A percentile compares a stretch with the other conserved stretches of the same genome.
phyloP scores from a whole-genome alignment of 2,888 invertebrate genomes.

The Melipona bicolor region DNA sequence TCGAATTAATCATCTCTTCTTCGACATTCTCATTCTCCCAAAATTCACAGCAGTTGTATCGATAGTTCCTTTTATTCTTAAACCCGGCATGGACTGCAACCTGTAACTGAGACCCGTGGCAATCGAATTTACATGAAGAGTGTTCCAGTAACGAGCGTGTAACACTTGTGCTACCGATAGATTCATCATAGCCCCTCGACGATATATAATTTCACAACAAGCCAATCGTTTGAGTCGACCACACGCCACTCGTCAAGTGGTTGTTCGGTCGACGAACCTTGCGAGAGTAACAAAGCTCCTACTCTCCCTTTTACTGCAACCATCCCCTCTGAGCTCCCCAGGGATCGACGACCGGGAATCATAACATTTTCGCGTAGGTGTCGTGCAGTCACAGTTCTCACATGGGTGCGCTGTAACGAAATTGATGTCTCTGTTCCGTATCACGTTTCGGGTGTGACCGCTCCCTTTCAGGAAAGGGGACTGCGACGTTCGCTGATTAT shows the following conservation, averaged over 20 bases:
- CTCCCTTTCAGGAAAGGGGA: conserved; percentile 36
- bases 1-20: conserved; percentile 18
- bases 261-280: conserved; percentile 57
- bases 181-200: conserved; percentile 40
- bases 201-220: conserved; percentile 79
- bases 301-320: conserved; percentile 1
- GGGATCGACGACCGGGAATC: conserved; percentile 65
- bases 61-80: neutral
- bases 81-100: conserved; percentile 42
- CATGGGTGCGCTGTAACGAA: conserved; percentile 73
- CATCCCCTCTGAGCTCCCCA: conserved; percentile 41
- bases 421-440: conserved; percentile 78
- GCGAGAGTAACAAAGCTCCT: conserved; percentile 20
- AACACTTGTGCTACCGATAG: conserved; percentile 51
- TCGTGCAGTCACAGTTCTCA: conserved; percentile 74
- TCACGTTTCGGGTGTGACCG: conserved; percentile 67
- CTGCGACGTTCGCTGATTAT: conserved; percentile 54
- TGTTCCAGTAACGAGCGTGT: conserved; percentile 52
- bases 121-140: conserved; percentile 58
- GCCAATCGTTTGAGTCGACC: conserved; percentile 73
- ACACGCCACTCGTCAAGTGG: conserved; percentile 57
- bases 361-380: conserved; percentile 75
- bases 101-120: conserved; percentile 78
- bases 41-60: conserved; percentile 16
- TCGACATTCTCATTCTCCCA: conserved; percentile 5